Conservation (phyloP, 2,888 invertebrate genomes). For the Caenorhabditis angaria region DNA sequence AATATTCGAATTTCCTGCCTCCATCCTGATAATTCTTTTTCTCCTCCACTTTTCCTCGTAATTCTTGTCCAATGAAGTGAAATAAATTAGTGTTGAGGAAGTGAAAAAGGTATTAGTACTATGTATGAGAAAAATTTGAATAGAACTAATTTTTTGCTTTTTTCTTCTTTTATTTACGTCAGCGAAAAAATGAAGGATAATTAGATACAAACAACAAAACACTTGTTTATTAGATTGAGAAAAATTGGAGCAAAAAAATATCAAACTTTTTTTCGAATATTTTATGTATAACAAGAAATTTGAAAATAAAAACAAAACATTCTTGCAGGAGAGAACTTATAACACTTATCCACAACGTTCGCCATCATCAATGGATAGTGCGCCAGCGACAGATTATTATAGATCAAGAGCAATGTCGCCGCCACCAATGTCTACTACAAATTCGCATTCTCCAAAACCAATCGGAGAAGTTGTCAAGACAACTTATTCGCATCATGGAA, state of each 20-base stretch:
- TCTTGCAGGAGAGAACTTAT: conserved; percentile 56
- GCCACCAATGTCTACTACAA: conserved; percentile 27
- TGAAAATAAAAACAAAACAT: background rate
- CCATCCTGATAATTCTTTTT: background rate
- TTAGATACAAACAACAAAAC: too few relatives aligned
- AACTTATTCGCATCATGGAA: conserved; percentile 29
- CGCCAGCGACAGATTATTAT: conserved; percentile 47
- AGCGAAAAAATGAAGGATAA: background rate
- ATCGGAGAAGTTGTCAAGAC: conserved; percentile 43
- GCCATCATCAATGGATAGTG: conserved; percentile 62
- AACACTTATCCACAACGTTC: conserved; percentile 62
- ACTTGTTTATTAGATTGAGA: too few relatives aligned
- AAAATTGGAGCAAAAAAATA: too few relatives aligned
- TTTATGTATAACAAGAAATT: too few relatives aligned
- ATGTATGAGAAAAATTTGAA: background rate
- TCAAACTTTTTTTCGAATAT: background rate
- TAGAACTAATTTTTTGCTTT: too few relatives aligned
- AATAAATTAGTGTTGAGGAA: too few relatives aligned
- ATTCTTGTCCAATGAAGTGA: too few relatives aligned
- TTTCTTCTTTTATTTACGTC: background rate
- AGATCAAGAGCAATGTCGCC: conserved; percentile 38
- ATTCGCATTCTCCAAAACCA: conserved; percentile 34
- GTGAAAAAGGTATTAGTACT: background rate
- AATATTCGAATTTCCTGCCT: background rate
- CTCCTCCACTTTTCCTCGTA: background rate